phyloP scores from a whole-genome alignment of 2,113 vertebrate genomes.

The Alces alces region DNA sequence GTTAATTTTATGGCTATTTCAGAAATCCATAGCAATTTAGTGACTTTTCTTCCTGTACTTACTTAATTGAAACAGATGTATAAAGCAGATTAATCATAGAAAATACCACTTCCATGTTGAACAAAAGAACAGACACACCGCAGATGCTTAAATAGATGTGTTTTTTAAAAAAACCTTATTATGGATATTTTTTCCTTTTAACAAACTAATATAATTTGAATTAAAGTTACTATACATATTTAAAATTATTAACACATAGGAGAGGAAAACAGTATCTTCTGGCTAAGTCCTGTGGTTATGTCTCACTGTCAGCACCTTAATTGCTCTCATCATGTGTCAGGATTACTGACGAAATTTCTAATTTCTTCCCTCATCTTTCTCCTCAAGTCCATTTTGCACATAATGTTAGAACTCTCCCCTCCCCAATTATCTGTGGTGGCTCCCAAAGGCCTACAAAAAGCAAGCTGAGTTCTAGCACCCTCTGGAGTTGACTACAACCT shows the following conservation, averaged over 20 bases:
- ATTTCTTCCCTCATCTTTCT: not conserved
- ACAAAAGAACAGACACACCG: not conserved
- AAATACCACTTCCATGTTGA: not conserved
- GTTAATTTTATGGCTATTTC: constrained; percentile 39
- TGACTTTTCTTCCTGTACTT: constrained; percentile 24
- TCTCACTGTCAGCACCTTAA: not conserved
- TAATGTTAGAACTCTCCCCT: not conserved
- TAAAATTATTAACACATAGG: not conserved
- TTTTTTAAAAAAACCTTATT: not conserved
- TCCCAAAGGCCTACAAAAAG: not conserved
- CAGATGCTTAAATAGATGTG: not conserved
- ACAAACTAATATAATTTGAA: constrained; percentile 21
- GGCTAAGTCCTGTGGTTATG: not conserved
- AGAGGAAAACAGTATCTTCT: not conserved
- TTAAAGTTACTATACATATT: not conserved
- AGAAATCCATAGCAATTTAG: not conserved
- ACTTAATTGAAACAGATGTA: not conserved
- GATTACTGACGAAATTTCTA: not conserved
- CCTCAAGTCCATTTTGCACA: not conserved
- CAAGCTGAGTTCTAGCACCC: not conserved
- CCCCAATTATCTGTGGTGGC: not conserved
- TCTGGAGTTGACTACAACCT: not conserved
- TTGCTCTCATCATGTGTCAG: not conserved
- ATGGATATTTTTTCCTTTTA: not conserved
- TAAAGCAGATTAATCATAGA: not conserved